Base-by-base conservation (phyloP, 2,888 invertebrate species). In the Sphaerophoria rueppellii region DNA sequence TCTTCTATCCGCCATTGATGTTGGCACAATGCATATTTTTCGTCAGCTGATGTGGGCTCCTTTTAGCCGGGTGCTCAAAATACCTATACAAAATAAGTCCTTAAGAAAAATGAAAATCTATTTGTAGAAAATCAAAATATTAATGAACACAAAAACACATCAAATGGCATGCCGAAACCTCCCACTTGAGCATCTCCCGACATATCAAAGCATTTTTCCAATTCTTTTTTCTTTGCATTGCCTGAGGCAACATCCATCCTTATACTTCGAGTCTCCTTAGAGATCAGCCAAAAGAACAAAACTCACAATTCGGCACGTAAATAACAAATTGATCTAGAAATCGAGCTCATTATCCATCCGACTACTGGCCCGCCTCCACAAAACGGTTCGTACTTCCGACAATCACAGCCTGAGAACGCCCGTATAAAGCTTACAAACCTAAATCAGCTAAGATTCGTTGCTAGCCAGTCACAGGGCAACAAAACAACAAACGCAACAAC, bases 271-370 rank as follows among this genome's bases (percentile, higher is more conserved):
- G 24, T 2, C 1, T 24, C 24, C 24, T 24, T 24, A 1, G 24
- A 24, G 24, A 2, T 24, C 24, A 24, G 2, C 65, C 65, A 76
- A 72, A 74, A 79, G 32, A 72, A 80, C 37, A 46, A 24, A 81
- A 85, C 70, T 81, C 81, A 65, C 81, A 70, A 70, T 73, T 70
- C 35, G 77, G 80, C 85, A 85, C 85, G 85, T 85, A 77, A 24
- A 24, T 81, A 73, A 85, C 81, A 85, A 85, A 85, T 85, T 65
- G 85, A 85, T 85, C 77, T 85, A 73, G 81, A 81, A 85, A 85
- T 81, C 81, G 58, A 73, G 77, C 76, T 85, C 85, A 85, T 85
- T 85, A 77, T 77, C 81, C 81, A 81, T 48, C 63, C 63, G 55
- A 81, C 85, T 85, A 85, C 85, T 63, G 77, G 70, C 55, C 81